phyloP scores from a whole-genome alignment of 2,888 invertebrate genomes.

The Cheilosia vulpina region DNA sequence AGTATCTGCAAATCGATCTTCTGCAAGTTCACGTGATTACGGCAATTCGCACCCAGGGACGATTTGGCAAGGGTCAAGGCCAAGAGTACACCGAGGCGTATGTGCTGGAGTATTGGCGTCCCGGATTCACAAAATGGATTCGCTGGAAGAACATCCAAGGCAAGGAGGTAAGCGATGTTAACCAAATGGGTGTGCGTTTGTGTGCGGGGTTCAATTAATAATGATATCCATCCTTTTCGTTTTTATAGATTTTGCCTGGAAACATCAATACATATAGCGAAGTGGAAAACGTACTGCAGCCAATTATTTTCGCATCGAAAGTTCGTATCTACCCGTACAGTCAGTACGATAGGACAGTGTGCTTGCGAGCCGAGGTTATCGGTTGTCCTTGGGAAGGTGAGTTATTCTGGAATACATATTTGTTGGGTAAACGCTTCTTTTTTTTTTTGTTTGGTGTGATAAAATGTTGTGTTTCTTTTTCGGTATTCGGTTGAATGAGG shows the following conservation, averaged over 20 bases:
- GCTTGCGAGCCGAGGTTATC: slow-evolving; percentile 91
- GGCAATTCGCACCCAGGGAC: slow-evolving; percentile 90
- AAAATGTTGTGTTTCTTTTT: too few relatives aligned
- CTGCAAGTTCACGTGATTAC: slow-evolving; percentile 89
- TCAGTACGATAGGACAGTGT: slow-evolving; percentile 90
- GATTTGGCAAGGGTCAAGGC: slow-evolving; percentile 92
- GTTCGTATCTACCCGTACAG: slow-evolving; percentile 92
- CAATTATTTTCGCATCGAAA: slow-evolving; percentile 90
- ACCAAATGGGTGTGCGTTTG: background rate
- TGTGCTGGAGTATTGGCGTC: slow-evolving; percentile 90
- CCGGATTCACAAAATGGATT: slow-evolving; percentile 88
- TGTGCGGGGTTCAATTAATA: slow-evolving; percentile 5
- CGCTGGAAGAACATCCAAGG: slow-evolving; percentile 90
- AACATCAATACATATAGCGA: slow-evolving; percentile 92
- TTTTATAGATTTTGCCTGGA: slow-evolving; percentile 88
- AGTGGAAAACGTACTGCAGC: slow-evolving; percentile 89
- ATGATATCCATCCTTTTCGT: slow-evolving; percentile 9
- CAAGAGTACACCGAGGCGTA: slow-evolving; percentile 92
- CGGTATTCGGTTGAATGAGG: background rate
- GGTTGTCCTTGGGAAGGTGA: slow-evolving; percentile 92
- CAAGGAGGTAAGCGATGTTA: slow-evolving; percentile 86
- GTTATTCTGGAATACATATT: slow-evolving; percentile 77
- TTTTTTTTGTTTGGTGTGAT: too few relatives aligned
- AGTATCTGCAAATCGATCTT: slow-evolving; percentile 90
- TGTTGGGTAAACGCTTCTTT: too few relatives aligned